Base-by-base conservation (phyloP, 2,888 invertebrate species). In the Mimachlamys varia region DNA sequence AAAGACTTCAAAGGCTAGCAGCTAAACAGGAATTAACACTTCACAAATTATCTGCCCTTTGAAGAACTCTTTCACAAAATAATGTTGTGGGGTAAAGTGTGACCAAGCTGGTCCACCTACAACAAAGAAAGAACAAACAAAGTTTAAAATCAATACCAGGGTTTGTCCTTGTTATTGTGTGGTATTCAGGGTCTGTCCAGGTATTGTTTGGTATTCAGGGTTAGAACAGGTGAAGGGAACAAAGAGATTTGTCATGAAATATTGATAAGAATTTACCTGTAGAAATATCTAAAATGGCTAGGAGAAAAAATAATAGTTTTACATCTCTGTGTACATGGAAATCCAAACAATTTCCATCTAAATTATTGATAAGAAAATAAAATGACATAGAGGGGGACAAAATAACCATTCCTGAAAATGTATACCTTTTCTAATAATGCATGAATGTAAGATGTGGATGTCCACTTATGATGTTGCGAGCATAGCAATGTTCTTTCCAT, bases 1-100 rank as follows among this genome's bases (percentile, higher is more conserved):
- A 76, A 76, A 76, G 76, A 76, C 76, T 15, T 76, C 76, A 76
- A 76, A 76, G 76, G 76, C 27, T 12, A 5, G 22, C 27, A 27
- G 13, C 76, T 76, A 27, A 33, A 27, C 33, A 33, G 76, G 76
- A 13, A 76, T 15, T 76, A 76, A 76, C 76, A 76, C 76, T 33
- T 76, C 76, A 19, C 4, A 33, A 76, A 76, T 76, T 76, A 76
- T 76, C 76, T 33, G 58, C 76, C 76, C 76, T 76, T 76, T 76
- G 76, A 76, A 76, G 76, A 76, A 33, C 27, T 76, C 76, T 76
- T 76, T 76, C 33, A 76, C 33, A 4, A 27, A 27, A 76, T 76
- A 15, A 33, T 76, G 76, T 33, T 76, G 44, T 44, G 3, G 7
- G 7, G 7, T 44, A 44, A 44, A 44, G 44, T 44, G 44, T 5